Conservation (phyloP, 2,113 vertebrate species). For the Vulpes lagopus region DNA sequence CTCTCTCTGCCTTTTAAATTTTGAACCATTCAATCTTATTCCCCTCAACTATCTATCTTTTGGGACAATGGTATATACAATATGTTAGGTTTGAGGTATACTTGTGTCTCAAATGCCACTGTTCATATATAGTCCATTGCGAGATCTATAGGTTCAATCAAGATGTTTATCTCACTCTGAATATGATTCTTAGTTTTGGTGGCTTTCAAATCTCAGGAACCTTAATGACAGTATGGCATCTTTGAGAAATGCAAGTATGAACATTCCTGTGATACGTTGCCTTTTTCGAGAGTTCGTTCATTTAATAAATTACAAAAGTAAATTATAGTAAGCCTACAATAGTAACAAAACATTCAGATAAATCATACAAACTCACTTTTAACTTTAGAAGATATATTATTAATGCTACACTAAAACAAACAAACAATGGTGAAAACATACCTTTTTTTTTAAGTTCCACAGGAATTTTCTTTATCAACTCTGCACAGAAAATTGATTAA, state of each 20-base stretch:
- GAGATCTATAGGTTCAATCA: not conserved
- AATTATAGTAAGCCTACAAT: not conserved
- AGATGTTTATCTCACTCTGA: not conserved
- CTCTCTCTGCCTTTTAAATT: not conserved
- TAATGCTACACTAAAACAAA: not conserved
- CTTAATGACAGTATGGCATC: not conserved
- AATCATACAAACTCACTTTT: not conserved
- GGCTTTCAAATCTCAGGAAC: not conserved
- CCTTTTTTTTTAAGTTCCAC: not conserved
- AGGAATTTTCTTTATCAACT: not conserved
- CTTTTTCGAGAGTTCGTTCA: not conserved
- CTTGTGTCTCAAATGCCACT: not conserved
- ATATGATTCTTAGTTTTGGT: not conserved
- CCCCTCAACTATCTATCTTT: not conserved
- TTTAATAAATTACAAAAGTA: not conserved
- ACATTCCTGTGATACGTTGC: not conserved
- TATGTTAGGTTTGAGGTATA: not conserved
- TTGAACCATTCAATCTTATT: not conserved
- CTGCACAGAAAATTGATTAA: not conserved
- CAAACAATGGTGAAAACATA: not conserved
- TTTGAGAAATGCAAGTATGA: not conserved
- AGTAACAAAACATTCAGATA: not conserved
- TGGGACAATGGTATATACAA: not conserved
- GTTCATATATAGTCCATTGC: not conserved
- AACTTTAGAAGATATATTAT: not conserved